A percentile compares a stretch with the other conserved stretches of the same genome.
phyloP scores from a whole-genome alignment of 2,113 vertebrate species.

The Ptychochromis oligacanthus region DNA sequence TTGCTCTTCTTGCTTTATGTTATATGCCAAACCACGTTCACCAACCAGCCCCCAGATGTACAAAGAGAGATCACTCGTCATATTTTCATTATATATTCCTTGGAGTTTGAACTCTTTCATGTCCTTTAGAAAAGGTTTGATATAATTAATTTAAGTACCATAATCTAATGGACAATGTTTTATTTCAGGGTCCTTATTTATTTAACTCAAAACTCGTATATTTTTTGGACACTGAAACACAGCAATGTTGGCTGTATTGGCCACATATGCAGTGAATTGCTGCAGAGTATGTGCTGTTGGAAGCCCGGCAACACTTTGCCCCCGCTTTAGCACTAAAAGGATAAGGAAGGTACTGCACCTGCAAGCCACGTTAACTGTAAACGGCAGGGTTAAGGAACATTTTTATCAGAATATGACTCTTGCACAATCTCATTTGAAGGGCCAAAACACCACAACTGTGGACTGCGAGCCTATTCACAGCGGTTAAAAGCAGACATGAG shows the following conservation, averaged over 20 bases:
- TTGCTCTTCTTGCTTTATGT: too few species aligned
- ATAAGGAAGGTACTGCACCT: constrained; percentile 68
- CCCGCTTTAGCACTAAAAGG: constrained; percentile 46
- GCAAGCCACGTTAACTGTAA: constrained; percentile 31
- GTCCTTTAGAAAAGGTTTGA: neutral
- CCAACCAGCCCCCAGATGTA: neutral
- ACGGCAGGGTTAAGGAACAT: constrained; percentile 20
- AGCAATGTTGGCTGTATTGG: neutral
- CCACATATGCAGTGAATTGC: neutral
- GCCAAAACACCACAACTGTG: constrained; percentile 4
- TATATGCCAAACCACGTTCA: too few species aligned
- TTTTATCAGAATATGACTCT: constrained; percentile 60
- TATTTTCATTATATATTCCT: neutral
- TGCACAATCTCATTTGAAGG: constrained; percentile 59
- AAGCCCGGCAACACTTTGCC: neutral
- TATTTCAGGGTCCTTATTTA: neutral
- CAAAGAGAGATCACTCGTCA: neutral
- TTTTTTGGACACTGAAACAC: neutral
- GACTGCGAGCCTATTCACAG: constrained; percentile 9
- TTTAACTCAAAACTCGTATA: neutral
- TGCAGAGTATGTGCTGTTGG: constrained; percentile 4
- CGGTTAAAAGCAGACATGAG: constrained; percentile 31
- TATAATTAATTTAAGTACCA: neutral
- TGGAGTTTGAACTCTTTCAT: neutral
- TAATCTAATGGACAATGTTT: neutral